These are phyloP conservation scores for Penaeus indicus DNA, from an alignment of 1,140 invertebrate genomes.

Conservation along the genomic window DNA sequence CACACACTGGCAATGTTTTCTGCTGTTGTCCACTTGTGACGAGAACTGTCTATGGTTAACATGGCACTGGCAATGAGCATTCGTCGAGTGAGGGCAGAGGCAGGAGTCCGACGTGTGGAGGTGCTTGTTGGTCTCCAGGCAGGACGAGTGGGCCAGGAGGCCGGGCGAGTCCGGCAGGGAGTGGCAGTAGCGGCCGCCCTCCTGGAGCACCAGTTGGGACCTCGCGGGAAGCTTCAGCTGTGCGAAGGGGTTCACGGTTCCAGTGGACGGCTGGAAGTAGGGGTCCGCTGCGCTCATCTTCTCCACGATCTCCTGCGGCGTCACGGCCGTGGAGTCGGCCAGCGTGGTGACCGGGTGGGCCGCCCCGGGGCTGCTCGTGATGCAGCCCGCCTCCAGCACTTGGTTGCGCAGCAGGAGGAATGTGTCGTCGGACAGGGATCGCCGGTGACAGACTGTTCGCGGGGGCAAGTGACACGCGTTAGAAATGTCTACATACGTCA, in stretches of 20 bases:
- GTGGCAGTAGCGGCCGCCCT: constrained; percentile 63
- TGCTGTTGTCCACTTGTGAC: constrained; percentile 32
- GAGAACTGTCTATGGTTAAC: constrained; percentile 44
- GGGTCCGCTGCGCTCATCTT: constrained; percentile 65
- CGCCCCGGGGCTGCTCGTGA: constrained; percentile 64
- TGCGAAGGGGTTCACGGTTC: constrained; percentile 64
- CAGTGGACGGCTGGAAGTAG: constrained; percentile 64
- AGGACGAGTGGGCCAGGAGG: constrained; percentile 25
- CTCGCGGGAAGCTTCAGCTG: constrained; percentile 60
- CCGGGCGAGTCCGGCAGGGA: constrained; percentile 55
- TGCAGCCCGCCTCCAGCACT: constrained; percentile 66
- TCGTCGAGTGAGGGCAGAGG: constrained; percentile 46
- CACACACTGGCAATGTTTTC: constrained; percentile 58
- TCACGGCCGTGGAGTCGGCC: constrained; percentile 42
- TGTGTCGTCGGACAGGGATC: constrained; percentile 80
- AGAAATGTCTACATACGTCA: not conserved
- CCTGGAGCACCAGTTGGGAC: constrained; percentile 62
- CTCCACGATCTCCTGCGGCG: constrained; percentile 65
- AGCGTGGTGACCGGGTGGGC: constrained; percentile 11
- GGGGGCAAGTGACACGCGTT: not conserved
- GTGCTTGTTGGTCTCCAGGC: constrained; percentile 21
- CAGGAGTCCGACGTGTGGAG: constrained; percentile 60
- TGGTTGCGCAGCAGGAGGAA: constrained; percentile 68
- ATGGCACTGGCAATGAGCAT: constrained; percentile 53
- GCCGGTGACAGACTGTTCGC: constrained; percentile 71